Conservation (phyloP, 2,113 vertebrate species). For the Elaphurus davidianus region DNA sequence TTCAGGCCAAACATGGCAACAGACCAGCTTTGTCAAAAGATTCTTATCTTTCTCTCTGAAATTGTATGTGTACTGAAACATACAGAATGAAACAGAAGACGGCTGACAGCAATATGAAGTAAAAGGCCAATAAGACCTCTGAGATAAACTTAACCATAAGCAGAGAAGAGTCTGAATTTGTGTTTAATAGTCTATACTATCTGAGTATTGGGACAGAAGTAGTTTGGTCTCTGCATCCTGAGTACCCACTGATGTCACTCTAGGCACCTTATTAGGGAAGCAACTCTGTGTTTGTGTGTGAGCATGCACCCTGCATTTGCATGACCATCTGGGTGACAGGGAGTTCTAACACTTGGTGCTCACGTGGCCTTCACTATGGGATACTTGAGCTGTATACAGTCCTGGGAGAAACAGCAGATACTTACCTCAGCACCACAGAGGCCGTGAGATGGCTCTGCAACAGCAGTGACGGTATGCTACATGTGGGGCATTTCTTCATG, state of each 20-base stretch:
- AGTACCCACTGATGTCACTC: neutral
- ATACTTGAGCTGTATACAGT: neutral
- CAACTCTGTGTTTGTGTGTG: fast-evolving
- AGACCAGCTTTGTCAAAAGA: neutral
- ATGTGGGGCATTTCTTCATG: neutral
- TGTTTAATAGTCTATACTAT: neutral
- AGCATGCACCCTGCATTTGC: neutral
- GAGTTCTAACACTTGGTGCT: neutral
- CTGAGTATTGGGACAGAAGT: neutral
- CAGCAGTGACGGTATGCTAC: fast-evolving
- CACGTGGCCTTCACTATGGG: neutral
- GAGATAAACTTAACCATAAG: neutral
- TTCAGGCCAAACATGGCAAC: neutral
- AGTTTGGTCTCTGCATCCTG: fast-evolving
- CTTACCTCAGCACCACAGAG: neutral
- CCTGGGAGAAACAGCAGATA: neutral
- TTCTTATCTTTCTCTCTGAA: neutral
- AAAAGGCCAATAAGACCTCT: neutral
- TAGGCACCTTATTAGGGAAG: neutral
- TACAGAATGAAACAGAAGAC: neutral
- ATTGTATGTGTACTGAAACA: neutral
- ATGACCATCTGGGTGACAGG: neutral
- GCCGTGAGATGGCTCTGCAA: neutral
- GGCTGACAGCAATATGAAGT: neutral
- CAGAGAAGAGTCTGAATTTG: neutral